Percentiles rank a stretch among this genome's conserved stretches.
Conservation (phyloP, 2,113 vertebrate genomes). For the Pterophyllum scalare region DNA sequence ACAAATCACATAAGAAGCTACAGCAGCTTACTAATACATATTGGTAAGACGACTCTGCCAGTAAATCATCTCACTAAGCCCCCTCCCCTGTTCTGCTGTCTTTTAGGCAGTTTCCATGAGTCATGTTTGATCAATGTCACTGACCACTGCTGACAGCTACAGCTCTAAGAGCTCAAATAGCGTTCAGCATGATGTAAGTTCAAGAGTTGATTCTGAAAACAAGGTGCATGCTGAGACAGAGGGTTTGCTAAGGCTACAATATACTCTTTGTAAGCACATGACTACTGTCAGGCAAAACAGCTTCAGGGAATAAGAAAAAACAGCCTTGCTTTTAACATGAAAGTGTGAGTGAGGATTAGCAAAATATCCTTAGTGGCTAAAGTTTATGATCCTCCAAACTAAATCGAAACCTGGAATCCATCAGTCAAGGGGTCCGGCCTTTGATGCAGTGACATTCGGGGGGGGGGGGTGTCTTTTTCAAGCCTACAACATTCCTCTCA, state of each 20-base stretch:
- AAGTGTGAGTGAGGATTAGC: not conserved
- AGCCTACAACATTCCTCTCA: conserved; percentile 27
- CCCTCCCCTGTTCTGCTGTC: not conserved
- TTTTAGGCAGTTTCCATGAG: not conserved
- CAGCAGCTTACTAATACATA: conserved; percentile 9
- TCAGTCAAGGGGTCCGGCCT: not conserved
- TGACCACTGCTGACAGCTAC: not conserved
- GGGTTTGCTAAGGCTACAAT: not conserved
- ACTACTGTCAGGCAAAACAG: not conserved
- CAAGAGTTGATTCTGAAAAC: not conserved
- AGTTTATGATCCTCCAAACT: not conserved
- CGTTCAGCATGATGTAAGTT: not conserved
- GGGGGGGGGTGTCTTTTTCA: too few species aligned
- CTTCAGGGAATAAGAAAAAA: not conserved
- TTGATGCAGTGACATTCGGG: not conserved
- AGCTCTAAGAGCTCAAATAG: conserved; percentile 19
- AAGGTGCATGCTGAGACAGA: not conserved
- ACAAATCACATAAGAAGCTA: not conserved
- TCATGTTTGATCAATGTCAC: conserved; percentile 2
- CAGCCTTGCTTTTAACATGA: not conserved
- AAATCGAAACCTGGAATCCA: not conserved
- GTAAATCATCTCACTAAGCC: conserved; percentile 18
- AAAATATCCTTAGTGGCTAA: not conserved
- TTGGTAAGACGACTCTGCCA: not conserved
- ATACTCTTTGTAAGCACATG: not conserved